These are phyloP conservation scores for Solenopsis invicta DNA, from an alignment of 1,140 invertebrate species.

Conservation along the genomic window DNA sequence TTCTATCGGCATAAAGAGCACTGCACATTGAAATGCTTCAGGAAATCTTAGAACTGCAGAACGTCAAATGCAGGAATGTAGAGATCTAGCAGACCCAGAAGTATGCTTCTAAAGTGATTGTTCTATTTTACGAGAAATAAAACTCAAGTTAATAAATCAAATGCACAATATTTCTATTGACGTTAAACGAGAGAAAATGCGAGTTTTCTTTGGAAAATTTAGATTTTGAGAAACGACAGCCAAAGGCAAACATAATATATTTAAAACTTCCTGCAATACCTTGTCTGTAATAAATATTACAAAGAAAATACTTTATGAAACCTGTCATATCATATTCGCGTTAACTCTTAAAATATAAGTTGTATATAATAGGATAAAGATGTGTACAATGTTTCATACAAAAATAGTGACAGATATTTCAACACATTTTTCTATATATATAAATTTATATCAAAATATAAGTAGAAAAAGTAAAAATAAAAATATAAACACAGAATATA, in stretches of 20 bases:
- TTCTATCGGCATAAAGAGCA: not conserved
- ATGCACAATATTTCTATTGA: not conserved
- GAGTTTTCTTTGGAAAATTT: not conserved
- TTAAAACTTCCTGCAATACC: not conserved
- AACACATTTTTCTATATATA: too few species aligned
- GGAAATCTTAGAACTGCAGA: not conserved
- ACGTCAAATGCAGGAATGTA: not conserved
- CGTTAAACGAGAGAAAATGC: not conserved
- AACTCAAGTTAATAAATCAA: not conserved
- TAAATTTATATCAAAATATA: too few species aligned
- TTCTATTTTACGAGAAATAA: not conserved
- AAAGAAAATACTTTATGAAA: conserved; percentile 4
- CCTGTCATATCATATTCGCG: not conserved
- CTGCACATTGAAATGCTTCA: conserved; percentile 29
- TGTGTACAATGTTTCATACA: not conserved
- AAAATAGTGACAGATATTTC: not conserved
- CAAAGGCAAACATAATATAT: not conserved
- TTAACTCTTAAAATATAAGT: not conserved
- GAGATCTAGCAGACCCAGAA: not conserved
- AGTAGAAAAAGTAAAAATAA: not conserved
- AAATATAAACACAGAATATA: not conserved
- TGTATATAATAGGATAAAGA: not conserved
- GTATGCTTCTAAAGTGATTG: not conserved
- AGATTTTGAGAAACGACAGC: not conserved
- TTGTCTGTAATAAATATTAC: not conserved